These are phyloP conservation scores for Thalassoma bifasciatum DNA, from an alignment of 2,113 vertebrate genomes.

Conservation along the genomic window DNA sequence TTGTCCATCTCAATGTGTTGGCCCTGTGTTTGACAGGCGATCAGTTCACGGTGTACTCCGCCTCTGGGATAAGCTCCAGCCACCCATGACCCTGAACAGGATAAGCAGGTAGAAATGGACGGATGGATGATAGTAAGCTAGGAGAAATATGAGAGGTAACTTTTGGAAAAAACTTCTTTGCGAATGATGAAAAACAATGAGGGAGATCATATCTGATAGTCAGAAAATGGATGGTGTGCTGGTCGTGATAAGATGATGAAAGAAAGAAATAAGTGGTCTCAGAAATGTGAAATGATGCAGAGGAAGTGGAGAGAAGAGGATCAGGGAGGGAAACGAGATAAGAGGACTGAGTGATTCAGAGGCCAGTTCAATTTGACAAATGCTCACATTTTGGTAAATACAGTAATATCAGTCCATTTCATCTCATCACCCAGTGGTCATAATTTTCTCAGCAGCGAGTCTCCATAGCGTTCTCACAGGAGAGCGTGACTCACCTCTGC, in stretches of 20 bases:
- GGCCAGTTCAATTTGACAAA: constrained; percentile 38
- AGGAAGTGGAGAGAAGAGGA: constrained; percentile 6
- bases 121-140: constrained; percentile 13
- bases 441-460: constrained; percentile 47
- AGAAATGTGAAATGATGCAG: constrained; percentile 15
- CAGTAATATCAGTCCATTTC: constrained; percentile 31
- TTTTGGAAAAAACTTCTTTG: constrained; percentile 24
- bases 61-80: too few species aligned
- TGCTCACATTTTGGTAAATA: constrained; percentile 43
- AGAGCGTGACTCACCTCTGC: constrained; percentile 49
- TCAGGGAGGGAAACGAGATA: constrained; percentile 10
- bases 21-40: too few species aligned
- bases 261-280: constrained; percentile 18
- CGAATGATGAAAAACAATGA: constrained; percentile 46
- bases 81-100: too few species aligned
- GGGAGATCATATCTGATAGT: constrained; percentile 38
- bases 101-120: too few species aligned
- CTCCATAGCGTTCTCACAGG: constrained; percentile 32
- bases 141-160: constrained; percentile 28
- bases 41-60: too few species aligned
- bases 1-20: too few species aligned
- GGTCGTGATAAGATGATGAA: constrained; percentile 30
- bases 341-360: constrained; percentile 23
- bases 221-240: constrained; percentile 7
- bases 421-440: constrained; percentile 38